phyloP scores from a whole-genome alignment of 2,797 vertebrate species.

The Rachycentron canadum region DNA sequence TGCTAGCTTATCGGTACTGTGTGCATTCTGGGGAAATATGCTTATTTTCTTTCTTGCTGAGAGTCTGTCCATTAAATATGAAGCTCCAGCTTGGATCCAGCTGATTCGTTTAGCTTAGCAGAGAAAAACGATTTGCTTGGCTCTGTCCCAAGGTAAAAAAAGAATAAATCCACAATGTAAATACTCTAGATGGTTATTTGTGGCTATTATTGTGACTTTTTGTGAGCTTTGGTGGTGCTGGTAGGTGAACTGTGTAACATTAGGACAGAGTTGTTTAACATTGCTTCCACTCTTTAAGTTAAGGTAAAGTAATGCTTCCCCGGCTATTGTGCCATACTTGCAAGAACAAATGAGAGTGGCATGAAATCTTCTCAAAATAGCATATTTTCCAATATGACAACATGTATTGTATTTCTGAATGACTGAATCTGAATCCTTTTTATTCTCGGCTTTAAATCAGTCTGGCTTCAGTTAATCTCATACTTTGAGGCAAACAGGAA shows the following conservation, averaged over 20 bases:
- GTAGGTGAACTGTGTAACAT: no score
- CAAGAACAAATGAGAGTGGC: background rate
- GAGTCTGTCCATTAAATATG: no score
- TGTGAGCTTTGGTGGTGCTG: no score
- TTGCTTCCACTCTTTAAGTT: background rate
- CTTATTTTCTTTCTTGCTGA: background rate
- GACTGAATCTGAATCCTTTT: background rate
- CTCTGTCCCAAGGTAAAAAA: no score
- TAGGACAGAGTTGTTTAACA: background rate
- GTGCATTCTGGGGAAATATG: no score
- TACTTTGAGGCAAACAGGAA: slow-evolving; percentile 16
- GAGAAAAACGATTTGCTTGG: no score
- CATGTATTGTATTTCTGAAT: background rate
- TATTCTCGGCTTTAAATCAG: background rate
- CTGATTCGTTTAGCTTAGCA: no score
- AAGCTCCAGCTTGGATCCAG: no score
- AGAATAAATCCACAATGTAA: no score
- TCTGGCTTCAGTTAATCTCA: background rate
- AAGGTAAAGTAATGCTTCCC: background rate
- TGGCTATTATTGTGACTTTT: no score
- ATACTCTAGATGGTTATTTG: no score
- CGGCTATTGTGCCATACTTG: background rate
- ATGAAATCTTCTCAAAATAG: background rate
- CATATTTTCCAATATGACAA: background rate
- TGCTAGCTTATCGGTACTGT: no score